A percentile compares a stretch with the other conserved stretches of the same genome.
phyloP scores from a whole-genome alignment of 2,113 vertebrate genomes.

The Microcebus tavaratra region DNA sequence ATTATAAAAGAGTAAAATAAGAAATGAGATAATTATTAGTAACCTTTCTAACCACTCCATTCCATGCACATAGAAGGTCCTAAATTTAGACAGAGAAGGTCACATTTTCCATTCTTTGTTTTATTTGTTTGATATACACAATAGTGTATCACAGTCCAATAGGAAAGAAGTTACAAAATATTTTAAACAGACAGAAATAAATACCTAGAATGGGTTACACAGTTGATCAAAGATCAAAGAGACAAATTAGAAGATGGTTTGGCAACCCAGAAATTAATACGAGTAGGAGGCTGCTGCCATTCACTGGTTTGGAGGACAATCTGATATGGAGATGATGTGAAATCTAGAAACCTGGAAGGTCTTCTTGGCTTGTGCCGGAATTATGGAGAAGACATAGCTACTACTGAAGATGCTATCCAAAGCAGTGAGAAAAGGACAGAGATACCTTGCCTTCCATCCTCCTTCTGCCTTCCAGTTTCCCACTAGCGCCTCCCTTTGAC shows the following conservation, averaged over 20 bases:
- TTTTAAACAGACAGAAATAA: not conserved
- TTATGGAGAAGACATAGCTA: not conserved
- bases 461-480: not conserved
- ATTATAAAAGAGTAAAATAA: not conserved
- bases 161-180: not conserved
- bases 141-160: not conserved
- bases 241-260: not conserved
- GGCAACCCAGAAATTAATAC: not conserved
- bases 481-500: not conserved
- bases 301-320: not conserved
- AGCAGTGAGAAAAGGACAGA: not conserved
- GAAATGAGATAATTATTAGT: not conserved
- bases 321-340: not conserved
- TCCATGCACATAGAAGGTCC: not conserved
- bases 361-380: rapidly evolving
- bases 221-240: not conserved
- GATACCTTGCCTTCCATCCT: not conserved
- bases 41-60: not conserved
- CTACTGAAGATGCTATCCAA: not conserved
- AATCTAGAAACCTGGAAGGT: not conserved
- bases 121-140: not conserved
- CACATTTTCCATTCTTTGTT: not conserved
- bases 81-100: not conserved
- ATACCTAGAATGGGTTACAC: not conserved
- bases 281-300: too few species aligned